Percentiles rank a stretch among this genome's conserved stretches.
Conservation (phyloP, 2,113 vertebrate genomes). For the Balaeniceps rex region DNA sequence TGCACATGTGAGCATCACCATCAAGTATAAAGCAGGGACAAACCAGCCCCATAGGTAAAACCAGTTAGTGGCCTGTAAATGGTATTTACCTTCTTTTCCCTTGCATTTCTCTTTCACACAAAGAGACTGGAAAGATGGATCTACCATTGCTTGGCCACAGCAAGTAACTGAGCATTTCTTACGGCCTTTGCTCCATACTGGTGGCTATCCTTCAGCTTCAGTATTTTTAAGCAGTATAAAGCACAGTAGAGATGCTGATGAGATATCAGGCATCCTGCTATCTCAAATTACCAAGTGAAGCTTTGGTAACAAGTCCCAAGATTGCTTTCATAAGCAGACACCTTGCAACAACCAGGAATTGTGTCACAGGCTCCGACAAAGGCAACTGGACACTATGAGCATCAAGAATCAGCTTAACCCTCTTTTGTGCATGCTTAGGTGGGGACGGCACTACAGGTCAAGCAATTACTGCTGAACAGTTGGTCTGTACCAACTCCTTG, state of each 20-base stretch:
- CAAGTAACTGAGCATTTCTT: background rate
- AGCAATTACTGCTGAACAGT: background rate
- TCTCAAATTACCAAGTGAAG: background rate
- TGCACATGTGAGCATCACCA: background rate
- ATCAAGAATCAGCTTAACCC: background rate
- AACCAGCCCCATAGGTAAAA: background rate
- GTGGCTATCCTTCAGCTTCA: background rate
- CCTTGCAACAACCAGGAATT: background rate
- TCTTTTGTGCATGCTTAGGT: background rate
- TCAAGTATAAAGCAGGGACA: background rate
- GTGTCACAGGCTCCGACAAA: background rate
- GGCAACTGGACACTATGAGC: background rate
- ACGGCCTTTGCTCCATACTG: background rate
- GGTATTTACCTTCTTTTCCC: background rate
- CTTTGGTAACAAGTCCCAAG: background rate
- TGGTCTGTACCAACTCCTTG: background rate
- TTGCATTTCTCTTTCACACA: background rate
- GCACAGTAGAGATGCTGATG: background rate
- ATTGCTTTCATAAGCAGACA: background rate
- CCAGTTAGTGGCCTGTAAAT: background rate
- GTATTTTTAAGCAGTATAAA: background rate
- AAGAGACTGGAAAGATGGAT: background rate
- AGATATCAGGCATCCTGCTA: background rate
- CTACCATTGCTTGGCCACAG: background rate
- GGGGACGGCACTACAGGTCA: background rate